These are phyloP conservation scores for Hyles vespertilio DNA, from an alignment of 1,140 invertebrate genomes.

Conservation along the genomic window DNA sequence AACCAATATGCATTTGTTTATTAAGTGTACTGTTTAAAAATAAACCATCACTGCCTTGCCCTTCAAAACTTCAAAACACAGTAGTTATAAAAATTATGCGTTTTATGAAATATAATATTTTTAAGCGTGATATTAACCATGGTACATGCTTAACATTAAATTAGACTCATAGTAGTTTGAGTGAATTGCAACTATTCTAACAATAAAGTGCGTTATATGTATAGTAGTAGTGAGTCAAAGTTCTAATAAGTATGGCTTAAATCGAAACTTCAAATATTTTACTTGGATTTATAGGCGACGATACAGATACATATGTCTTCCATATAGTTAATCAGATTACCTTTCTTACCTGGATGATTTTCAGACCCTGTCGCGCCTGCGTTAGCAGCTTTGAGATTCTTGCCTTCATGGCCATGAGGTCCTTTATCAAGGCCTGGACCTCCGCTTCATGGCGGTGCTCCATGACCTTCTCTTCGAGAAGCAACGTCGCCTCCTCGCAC, in stretches of 20 bases:
- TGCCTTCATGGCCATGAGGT: slow-evolving; percentile 63
- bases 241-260: too few relatives aligned
- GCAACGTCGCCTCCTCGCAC: slow-evolving; percentile 75
- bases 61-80: not conserved
- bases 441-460: slow-evolving; percentile 74
- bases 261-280: not conserved
- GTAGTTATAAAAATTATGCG: not conserved
- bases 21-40: too few relatives aligned
- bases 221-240: too few relatives aligned
- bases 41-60: not conserved
- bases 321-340: slow-evolving; percentile 26
- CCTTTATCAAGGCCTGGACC: slow-evolving; percentile 69
- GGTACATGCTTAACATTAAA: too few relatives aligned
- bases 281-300: too few relatives aligned
- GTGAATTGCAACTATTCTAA: too few relatives aligned
- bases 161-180: too few relatives aligned
- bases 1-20: not conserved
- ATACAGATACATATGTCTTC: not conserved
- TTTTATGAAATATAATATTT: not conserved
- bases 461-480: slow-evolving; percentile 76
- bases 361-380: slow-evolving; percentile 78
- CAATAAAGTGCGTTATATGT: too few relatives aligned
- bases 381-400: slow-evolving; percentile 77
- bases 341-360: slow-evolving; percentile 77
- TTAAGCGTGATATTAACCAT: too few relatives aligned